phyloP scores from a whole-genome alignment of 2,797 vertebrate genomes.

The Cossypha caffra region DNA sequence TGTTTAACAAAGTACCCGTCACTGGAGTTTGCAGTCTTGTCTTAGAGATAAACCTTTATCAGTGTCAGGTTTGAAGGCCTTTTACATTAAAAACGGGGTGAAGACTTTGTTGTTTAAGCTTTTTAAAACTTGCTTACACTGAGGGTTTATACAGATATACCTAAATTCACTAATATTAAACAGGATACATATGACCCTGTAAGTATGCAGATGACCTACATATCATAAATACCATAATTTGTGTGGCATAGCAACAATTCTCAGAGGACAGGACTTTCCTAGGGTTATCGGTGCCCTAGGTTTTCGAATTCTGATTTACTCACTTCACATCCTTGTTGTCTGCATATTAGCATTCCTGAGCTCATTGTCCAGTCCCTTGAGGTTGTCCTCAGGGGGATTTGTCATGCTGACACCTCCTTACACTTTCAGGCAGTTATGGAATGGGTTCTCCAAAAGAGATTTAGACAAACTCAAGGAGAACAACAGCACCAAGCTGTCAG shows the following conservation, averaged over 20 bases:
- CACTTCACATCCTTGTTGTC: neutral
- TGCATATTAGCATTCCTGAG: conserved; percentile 13
- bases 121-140: neutral
- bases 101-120: neutral
- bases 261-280: neutral
- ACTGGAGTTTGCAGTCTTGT: neutral
- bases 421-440: neutral
- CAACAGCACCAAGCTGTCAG: neutral
- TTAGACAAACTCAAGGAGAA: conserved; percentile 3
- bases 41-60: neutral
- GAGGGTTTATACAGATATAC: neutral
- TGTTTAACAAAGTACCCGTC: neutral
- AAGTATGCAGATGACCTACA: neutral
- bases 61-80: neutral
- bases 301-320: conserved; percentile 37
- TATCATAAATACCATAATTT: neutral
- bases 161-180: neutral
- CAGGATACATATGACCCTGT: neutral
- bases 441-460: conserved; percentile 3
- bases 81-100: neutral
- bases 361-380: neutral
- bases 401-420: neutral
- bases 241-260: neutral
- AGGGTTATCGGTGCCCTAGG: neutral
- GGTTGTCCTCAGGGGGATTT: conserved; percentile 5